phyloP scores from a whole-genome alignment of 2,888 invertebrate species.

The Chrysotoxum bicinctum region DNA sequence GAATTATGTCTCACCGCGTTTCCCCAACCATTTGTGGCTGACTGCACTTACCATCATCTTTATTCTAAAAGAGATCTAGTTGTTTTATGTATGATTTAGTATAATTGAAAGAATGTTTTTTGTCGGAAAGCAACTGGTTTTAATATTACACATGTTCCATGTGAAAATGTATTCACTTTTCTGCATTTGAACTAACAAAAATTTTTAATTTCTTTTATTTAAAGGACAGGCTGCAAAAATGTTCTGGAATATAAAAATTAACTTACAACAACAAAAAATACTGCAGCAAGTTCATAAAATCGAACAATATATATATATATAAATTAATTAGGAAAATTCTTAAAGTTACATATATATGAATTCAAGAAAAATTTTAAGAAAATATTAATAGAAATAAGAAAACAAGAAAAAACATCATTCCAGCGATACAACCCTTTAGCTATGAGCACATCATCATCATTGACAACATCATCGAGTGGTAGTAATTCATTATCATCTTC shows the following conservation, averaged over 20 bases:
- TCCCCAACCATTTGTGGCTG: too few relatives aligned
- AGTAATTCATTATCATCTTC: conserved; percentile 72
- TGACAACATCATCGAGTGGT: conserved; percentile 72
- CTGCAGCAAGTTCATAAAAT: not conserved
- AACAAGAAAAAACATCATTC: conserved; percentile 40
- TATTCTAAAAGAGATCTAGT: too few relatives aligned
- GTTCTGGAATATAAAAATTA: conserved; percentile 2
- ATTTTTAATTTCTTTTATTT: not conserved
- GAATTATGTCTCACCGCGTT: too few relatives aligned
- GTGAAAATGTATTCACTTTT: too few relatives aligned
- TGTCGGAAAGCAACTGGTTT: too few relatives aligned
- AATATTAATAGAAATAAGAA: not conserved
- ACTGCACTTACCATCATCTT: too few relatives aligned
- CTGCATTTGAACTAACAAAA: not conserved
- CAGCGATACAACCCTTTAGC: conserved; percentile 67
- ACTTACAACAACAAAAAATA: not conserved
- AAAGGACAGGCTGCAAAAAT: not conserved
- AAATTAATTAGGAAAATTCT: not conserved
- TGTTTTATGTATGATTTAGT: too few relatives aligned
- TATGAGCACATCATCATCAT: conserved; percentile 72
- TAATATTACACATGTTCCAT: too few relatives aligned
- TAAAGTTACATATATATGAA: not conserved
- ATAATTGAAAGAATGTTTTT: too few relatives aligned
- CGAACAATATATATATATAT: not conserved
- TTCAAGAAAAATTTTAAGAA: not conserved